Conservation (phyloP, 30 jellyfish, hydroid and myxozoan species). For the Turritopsis dohrnii region DNA sequence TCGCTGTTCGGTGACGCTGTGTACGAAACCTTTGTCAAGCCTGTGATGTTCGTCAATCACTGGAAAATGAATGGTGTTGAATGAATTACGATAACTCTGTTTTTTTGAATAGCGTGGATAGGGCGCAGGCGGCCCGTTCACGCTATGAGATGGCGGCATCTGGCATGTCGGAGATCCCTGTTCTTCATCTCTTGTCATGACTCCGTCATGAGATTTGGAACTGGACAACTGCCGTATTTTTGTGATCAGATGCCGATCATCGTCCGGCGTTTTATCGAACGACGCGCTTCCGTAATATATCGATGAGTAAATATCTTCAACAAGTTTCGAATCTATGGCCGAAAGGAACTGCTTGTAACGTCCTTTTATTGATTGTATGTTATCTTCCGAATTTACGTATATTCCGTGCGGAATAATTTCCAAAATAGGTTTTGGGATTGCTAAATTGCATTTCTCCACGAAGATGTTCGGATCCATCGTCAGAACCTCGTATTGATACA, state of each 20-base stretch:
- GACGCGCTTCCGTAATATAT: conserved; percentile 33
- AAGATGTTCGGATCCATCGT: conserved; percentile 18
- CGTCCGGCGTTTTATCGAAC: conserved; percentile 8
- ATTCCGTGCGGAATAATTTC: conserved; percentile 17
- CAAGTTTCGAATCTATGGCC: conserved; percentile 23
- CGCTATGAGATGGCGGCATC: background rate
- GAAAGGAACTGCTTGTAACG: background rate
- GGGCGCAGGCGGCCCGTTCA: conserved; percentile 19
- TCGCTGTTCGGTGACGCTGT: background rate
- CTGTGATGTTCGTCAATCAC: background rate
- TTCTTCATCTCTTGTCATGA: background rate
- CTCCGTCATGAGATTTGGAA: background rate
- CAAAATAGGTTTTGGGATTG: conserved; percentile 22
- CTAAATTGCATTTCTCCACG: conserved; percentile 29
- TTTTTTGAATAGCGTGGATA: conserved; percentile 21
- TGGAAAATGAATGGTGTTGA: conserved; percentile 1
- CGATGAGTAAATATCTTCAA: conserved; percentile 27
- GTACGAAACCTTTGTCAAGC: background rate
- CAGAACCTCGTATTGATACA: conserved; percentile 19
- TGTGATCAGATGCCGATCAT: conserved; percentile 12
- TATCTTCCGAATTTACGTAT: conserved; percentile 14
- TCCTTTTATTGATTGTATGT: conserved; percentile 3
- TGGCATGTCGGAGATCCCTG: background rate
- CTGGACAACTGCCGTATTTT: background rate
- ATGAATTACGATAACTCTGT: background rate